A percentile compares a stretch with the other conserved stretches of the same genome.
phyloP scores from a whole-genome alignment of 2,888 invertebrate genomes.

The Merodon equestris region DNA sequence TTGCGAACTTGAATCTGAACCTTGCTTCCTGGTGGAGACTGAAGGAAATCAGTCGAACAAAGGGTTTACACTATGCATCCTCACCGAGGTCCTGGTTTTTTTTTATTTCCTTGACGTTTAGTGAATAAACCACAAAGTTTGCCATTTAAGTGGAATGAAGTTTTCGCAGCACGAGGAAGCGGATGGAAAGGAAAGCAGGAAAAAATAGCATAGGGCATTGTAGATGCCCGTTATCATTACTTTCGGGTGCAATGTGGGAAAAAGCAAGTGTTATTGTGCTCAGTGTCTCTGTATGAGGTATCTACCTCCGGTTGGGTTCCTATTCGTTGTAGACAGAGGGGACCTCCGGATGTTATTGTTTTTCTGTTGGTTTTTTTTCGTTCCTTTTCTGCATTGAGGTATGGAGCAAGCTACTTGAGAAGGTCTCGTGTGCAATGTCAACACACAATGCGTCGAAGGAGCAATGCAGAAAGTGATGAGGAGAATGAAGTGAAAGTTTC shows the following conservation, averaged over 20 bases:
- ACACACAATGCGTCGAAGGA: no score
- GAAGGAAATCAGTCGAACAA: no score
- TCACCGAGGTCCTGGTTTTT: no score
- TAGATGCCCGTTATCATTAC: no score
- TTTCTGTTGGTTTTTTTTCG: slow-evolving; percentile 4
- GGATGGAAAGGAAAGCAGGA: no score
- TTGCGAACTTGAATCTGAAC: slow-evolving; percentile 27
- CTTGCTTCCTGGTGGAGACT: not conserved
- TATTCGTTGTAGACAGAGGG: no score
- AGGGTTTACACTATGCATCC: not conserved
- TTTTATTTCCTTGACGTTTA: slow-evolving; percentile 5
- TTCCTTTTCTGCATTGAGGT: slow-evolving; percentile 1
- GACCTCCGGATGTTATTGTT: slow-evolving; percentile 2
- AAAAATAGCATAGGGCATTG: no score
- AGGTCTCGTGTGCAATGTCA: no score
- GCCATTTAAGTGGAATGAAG: slow-evolving; percentile 45
- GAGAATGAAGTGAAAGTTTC: no score
- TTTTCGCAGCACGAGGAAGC: not conserved
- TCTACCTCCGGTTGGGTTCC: not conserved
- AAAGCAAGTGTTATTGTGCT: slow-evolving; percentile 46
- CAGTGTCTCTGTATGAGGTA: slow-evolving; percentile 5
- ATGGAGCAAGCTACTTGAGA: no score
- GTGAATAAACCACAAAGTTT: slow-evolving; percentile 64
- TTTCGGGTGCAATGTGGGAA: slow-evolving; percentile 5
- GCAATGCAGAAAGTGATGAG: no score